A percentile compares a stretch with the other conserved stretches of the same genome.
Conservation (phyloP, 1,140 invertebrate species). For the Steinernema feltiae region DNA sequence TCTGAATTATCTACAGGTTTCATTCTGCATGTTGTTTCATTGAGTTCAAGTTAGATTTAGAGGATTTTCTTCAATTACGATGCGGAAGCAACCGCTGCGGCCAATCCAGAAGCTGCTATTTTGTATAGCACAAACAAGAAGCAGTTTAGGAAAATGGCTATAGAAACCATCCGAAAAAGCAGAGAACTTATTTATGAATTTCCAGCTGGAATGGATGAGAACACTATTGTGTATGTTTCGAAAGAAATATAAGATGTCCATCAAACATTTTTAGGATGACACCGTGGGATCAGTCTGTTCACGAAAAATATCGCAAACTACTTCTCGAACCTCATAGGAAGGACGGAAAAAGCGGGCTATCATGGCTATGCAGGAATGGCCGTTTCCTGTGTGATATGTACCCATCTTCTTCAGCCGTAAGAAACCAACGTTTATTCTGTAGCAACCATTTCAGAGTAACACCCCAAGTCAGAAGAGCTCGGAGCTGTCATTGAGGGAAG, state of each 20-base stretch:
- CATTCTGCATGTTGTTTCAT: background rate
- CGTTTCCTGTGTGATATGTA: background rate
- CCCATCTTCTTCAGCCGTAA: background rate
- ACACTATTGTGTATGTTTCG: background rate
- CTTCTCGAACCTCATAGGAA: background rate
- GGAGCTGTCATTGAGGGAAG: background rate
- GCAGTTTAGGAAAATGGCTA: background rate
- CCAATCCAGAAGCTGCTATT: background rate
- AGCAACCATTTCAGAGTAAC: background rate
- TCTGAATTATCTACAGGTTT: background rate
- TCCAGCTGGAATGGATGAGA: background rate
- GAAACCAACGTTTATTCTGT: background rate
- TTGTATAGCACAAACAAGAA: background rate
- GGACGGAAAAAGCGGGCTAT: background rate
- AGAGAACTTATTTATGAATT: background rate
- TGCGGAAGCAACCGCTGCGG: background rate
- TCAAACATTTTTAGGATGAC: background rate
- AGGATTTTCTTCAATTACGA: background rate
- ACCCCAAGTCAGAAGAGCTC: background rate
- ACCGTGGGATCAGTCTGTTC: background rate
- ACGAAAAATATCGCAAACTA: background rate
- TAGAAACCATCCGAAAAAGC: background rate
- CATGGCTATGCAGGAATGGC: background rate
- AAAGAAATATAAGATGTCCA: background rate
- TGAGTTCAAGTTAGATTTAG: background rate